These are phyloP conservation scores for cat (Felis catus) DNA, from an alignment of 2,113 vertebrate genomes.

Conservation along the genomic window DNA sequence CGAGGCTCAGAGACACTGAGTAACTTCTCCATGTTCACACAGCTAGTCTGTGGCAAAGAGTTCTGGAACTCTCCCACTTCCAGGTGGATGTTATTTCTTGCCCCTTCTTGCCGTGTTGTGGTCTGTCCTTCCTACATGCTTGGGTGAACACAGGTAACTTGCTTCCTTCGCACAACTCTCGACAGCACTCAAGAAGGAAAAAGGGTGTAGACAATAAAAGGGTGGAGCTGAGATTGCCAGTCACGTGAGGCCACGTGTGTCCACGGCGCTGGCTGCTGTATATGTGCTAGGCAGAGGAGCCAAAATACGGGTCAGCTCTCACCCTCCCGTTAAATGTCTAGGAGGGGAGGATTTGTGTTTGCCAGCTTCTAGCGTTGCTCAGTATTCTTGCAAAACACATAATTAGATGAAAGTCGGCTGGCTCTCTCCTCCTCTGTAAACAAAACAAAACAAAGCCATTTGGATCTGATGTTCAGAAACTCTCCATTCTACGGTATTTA, in stretches of 20 bases:
- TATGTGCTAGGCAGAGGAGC: background rate
- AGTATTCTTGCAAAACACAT: background rate
- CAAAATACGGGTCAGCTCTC: background rate
- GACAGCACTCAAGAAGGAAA: background rate
- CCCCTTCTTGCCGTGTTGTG: background rate
- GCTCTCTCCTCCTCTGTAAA: background rate
- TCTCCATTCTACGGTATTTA: background rate
- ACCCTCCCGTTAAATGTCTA: background rate
- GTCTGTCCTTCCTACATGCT: background rate
- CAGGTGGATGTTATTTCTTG: background rate
- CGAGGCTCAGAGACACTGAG: background rate
- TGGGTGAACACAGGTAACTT: background rate
- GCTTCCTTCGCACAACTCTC: constrained; percentile 20
- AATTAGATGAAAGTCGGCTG: background rate
- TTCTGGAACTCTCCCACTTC: background rate
- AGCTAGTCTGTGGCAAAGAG: background rate
- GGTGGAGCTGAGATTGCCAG: background rate
- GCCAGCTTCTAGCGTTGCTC: background rate
- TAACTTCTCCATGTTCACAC: background rate
- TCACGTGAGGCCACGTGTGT: background rate
- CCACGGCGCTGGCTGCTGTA: fast-evolving
- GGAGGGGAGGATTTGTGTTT: background rate
- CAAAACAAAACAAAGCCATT: constrained; percentile 4
- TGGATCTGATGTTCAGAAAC: background rate
- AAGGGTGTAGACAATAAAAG: background rate